A percentile compares a stretch with the other conserved stretches of the same genome.
Evolutionary conservation across 2,113 vertebrate species (phyloP).

Genomic region (Onychorhynchus coronatus): DNA sequence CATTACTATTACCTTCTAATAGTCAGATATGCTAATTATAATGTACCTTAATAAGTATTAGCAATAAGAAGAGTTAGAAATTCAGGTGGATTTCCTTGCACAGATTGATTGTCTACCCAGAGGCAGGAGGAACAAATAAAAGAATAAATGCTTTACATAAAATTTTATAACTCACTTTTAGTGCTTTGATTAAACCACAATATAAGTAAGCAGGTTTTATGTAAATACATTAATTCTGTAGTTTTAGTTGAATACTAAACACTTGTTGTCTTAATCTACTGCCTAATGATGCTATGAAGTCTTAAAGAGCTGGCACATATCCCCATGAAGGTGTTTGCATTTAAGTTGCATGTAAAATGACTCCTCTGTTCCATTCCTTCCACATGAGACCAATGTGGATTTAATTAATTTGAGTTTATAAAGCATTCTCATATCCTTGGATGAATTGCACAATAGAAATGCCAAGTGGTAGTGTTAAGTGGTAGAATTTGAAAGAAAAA

Average conservation of each 20-base stretch:
- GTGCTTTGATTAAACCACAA: neutral
- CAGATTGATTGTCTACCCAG: neutral
- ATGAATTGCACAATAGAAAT: neutral
- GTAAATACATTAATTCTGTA: neutral
- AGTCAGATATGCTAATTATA: neutral
- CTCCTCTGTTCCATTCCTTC: neutral
- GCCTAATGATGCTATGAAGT: neutral
- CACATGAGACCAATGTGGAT: neutral
- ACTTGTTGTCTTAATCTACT: neutral
- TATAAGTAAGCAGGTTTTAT: neutral
- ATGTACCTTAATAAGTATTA: neutral
- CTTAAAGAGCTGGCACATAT: neutral
- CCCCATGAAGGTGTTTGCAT: neutral
- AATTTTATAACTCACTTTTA: neutral
- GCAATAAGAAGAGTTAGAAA: neutral
- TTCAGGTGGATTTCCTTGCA: neutral
- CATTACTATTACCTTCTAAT: neutral
- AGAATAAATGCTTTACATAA: neutral
- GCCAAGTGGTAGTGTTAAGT: neutral
- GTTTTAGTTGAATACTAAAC: neutral
- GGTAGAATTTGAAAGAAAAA: neutral
- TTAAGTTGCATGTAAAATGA: neutral
- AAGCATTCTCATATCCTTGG: neutral
- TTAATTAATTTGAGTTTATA: conserved; percentile 18
- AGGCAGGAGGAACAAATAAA: neutral